Evolutionary conservation across 2,113 vertebrate species (phyloP).

Genomic region (Choloepus hoffmanni): DNA sequence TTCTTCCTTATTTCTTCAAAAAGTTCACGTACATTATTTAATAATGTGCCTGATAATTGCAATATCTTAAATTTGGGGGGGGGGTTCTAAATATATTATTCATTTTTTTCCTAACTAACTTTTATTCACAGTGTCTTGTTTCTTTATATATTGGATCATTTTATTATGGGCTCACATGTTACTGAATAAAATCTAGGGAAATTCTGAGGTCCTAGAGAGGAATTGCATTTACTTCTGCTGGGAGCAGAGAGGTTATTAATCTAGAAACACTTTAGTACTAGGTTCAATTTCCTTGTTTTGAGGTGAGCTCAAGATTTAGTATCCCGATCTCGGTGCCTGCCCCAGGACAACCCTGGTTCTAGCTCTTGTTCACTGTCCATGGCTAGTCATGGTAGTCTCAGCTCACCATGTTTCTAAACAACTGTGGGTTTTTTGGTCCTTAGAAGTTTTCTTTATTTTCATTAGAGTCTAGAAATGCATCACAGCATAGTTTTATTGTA

Average conservation of each 20-base stretch:
- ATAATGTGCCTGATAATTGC: neutral
- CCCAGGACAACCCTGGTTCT: neutral
- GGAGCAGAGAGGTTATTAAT: neutral
- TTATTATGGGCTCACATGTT: no score
- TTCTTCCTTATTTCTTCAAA: neutral
- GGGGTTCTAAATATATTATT: neutral
- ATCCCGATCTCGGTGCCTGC: neutral
- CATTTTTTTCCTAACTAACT: neutral
- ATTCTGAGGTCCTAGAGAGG: neutral
- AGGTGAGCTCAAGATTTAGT: no score
- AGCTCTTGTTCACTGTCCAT: rapidly evolving
- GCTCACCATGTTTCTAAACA: neutral
- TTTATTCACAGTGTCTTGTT: neutral
- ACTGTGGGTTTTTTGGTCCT: neutral
- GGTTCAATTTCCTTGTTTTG: neutral
- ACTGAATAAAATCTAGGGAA: neutral
- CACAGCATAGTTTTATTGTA: neutral
- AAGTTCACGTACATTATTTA: neutral
- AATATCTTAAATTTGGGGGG: neutral
- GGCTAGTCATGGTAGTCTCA: neutral
- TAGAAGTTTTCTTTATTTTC: neutral
- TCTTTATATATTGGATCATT: neutral
- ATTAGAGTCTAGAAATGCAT: neutral
- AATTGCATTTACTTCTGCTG: neutral
- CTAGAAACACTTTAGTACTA: neutral